These are phyloP conservation scores for Micronisus gabar DNA, from an alignment of 2,113 vertebrate species.

Conservation along the genomic window DNA sequence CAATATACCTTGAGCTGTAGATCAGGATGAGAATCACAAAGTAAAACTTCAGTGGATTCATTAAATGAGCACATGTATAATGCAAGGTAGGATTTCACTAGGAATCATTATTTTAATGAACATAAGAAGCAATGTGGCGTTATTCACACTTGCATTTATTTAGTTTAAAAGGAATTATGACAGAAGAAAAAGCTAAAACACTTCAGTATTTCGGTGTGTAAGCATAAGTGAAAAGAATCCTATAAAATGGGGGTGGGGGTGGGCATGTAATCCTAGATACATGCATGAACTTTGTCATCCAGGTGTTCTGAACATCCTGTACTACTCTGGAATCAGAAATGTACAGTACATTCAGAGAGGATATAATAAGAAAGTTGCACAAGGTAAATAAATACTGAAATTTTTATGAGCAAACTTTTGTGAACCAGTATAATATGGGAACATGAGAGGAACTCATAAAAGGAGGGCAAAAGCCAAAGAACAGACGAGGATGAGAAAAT, in stretches of 20 bases:
- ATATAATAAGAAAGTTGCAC: not conserved
- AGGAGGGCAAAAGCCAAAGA: slow-evolving; percentile 32
- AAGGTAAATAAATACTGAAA: slow-evolving; percentile 45
- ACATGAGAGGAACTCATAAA: slow-evolving; percentile 18
- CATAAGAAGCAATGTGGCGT: not conserved
- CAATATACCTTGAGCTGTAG: not conserved
- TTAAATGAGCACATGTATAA: not conserved
- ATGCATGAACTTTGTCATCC: not conserved
- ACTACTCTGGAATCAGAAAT: slow-evolving; percentile 33
- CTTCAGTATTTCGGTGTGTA: not conserved
- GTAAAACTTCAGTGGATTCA: not conserved
- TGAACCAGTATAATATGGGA: not conserved
- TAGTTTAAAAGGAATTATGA: not conserved
- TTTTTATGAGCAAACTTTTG: slow-evolving; percentile 43
- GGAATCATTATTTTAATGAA: not conserved
- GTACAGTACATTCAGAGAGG: slow-evolving; percentile 1
- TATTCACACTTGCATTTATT: not conserved
- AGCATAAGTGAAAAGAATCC: not conserved
- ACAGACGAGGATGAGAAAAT: not conserved
- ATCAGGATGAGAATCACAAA: not conserved
- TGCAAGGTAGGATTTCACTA: not conserved
- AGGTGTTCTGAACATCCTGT: not conserved
- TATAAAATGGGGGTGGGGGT: not conserved
- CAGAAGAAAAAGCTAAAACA: not conserved
- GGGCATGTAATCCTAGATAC: not conserved